A percentile compares a stretch with the other conserved stretches of the same genome.
phyloP scores from a whole-genome alignment of 2,797 vertebrate genomes.

The Eurystomus glaucurus region DNA sequence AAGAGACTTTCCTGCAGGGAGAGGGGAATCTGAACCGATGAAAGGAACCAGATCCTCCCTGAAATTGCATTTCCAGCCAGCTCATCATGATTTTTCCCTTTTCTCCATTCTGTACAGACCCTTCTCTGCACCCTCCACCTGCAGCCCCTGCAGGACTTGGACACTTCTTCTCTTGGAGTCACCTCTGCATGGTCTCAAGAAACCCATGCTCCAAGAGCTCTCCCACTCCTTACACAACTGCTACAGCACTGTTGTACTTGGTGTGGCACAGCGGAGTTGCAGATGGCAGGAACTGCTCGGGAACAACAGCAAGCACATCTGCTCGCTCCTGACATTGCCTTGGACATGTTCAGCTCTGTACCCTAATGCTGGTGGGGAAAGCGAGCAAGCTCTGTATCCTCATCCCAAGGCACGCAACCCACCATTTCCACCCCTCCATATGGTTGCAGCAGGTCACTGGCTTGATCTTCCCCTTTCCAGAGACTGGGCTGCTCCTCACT shows the following conservation, averaged over 20 bases:
- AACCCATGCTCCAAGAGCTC: not conserved
- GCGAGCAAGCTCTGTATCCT: not conserved
- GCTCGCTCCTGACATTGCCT: rapidly evolving
- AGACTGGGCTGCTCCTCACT: not conserved
- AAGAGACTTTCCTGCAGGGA: not conserved
- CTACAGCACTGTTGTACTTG: not conserved
- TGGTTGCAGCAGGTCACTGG: not conserved
- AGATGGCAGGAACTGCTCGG: not conserved
- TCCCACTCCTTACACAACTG: not conserved
- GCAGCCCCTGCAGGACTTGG: not conserved
- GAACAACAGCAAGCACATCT: not conserved
- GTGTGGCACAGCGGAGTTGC: not conserved
- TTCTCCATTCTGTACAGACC: not conserved
- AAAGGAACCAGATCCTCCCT: not conserved
- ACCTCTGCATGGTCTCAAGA: rapidly evolving
- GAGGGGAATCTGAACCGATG: not conserved
- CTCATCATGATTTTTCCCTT: not conserved
- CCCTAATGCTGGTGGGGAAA: not conserved
- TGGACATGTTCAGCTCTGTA: not conserved
- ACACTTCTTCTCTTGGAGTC: not conserved
- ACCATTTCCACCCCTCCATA: not conserved
- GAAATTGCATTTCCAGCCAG: not conserved
- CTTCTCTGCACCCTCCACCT: not conserved
- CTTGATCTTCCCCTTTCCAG: not conserved
- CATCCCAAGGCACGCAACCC: not conserved